Conservation (phyloP, 2,113 vertebrate species). For the Scopus umbretta region DNA sequence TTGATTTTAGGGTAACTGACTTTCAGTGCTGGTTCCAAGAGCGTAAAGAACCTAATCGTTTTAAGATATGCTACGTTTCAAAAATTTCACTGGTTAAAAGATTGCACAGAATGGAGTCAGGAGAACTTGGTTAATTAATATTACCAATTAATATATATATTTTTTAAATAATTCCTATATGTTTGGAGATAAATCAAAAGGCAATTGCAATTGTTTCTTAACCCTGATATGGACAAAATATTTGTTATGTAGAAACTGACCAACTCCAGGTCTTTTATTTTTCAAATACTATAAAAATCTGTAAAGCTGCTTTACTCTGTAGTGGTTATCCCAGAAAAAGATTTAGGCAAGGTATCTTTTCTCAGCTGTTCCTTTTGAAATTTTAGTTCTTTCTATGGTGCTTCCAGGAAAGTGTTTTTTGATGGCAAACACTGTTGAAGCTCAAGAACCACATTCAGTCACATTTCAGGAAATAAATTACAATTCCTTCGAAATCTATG, state of each 20-base stretch:
- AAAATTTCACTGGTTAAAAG: neutral
- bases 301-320: neutral
- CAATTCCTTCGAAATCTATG: neutral
- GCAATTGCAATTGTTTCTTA: neutral
- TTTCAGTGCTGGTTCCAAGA: neutral
- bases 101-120: neutral
- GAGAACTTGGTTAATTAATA: neutral
- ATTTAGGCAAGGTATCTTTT: neutral
- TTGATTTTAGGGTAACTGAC: neutral
- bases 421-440: neutral
- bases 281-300: neutral
- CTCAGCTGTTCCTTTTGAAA: neutral
- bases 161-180: neutral
- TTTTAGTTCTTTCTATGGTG: neutral
- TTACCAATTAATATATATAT: neutral
- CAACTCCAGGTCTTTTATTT: neutral
- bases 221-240: neutral
- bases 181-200: neutral
- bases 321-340: neutral
- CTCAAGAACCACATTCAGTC: neutral
- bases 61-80: neutral
- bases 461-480: neutral
- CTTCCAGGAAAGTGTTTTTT: neutral
- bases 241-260: accelerated
- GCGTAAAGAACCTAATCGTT: neutral